Evolutionary conservation across 2,888 invertebrate species (phyloP).

Genomic region (Furcula furcula): DNA sequence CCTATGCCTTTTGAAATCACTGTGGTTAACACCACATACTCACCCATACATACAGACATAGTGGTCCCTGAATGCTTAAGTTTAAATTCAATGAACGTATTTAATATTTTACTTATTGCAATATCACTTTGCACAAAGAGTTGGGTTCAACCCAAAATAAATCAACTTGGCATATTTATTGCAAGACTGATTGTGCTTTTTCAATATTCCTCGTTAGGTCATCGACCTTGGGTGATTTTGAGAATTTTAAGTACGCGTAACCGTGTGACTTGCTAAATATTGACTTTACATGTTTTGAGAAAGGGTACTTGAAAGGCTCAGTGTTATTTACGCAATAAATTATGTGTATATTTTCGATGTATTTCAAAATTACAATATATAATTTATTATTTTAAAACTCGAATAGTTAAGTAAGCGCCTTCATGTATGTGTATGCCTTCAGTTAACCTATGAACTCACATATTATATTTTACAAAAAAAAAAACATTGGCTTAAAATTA

Average conservation of each 20-base stretch:
- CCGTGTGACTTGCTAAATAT: constrained; percentile 9
- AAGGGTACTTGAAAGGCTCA: constrained; percentile 12
- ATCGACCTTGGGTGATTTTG: constrained; percentile 10
- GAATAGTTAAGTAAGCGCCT: no score
- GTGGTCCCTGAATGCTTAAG: not conserved
- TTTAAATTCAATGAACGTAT: not conserved
- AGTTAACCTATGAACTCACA: no score
- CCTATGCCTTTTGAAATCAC: no score
- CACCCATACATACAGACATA: no score
- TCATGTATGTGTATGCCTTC: no score
- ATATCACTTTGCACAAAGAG: constrained; percentile 1
- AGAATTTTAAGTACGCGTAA: constrained; percentile 5
- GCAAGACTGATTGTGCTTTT: constrained; percentile 1
- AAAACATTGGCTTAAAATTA: no score
- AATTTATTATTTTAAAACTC: no score
- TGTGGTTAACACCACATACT: no score
- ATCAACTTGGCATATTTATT: constrained; percentile 11
- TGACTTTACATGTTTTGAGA: constrained; percentile 7
- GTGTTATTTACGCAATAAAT: not conserved
- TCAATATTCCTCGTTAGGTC: constrained; percentile 20
- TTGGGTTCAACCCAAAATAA: constrained; percentile 8
- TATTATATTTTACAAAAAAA: no score
- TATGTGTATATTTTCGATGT: no score
- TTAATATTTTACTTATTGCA: not conserved
- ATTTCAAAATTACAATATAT: no score